Percentiles rank a stretch among this genome's conserved stretches.
phyloP scores from a whole-genome alignment of 2,888 invertebrate genomes.

The Seladonia tumulorum region DNA sequence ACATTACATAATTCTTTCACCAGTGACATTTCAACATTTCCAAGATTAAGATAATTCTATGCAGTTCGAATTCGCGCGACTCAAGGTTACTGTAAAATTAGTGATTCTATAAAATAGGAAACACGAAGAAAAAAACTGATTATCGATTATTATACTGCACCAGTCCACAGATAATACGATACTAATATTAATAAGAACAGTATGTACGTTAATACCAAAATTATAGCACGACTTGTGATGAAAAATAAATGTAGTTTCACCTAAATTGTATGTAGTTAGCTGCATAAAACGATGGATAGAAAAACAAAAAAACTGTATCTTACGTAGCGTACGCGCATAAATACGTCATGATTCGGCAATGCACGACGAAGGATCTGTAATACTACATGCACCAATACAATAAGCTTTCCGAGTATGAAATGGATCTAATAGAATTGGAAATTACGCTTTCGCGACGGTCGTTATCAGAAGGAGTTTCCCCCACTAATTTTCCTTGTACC shows the following conservation, averaged over 20 bases:
- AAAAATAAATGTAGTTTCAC: conserved; percentile 40
- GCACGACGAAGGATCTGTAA: conserved; percentile 39
- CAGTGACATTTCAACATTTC: not conserved
- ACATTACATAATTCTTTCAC: conserved; percentile 11
- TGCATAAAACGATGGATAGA: conserved; percentile 38
- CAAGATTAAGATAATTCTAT: not conserved
- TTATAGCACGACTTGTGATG: conserved; percentile 45
- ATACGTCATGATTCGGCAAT: conserved; percentile 24
- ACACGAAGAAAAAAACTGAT: conserved; percentile 17
- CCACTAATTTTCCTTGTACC: conserved; percentile 20
- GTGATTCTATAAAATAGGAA: conserved; percentile 11
- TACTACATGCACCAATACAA: conserved; percentile 59
- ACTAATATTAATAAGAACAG: conserved; percentile 38
- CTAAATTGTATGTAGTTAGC: conserved; percentile 34
- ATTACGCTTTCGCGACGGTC: conserved; percentile 32
- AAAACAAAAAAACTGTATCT: conserved; percentile 28
- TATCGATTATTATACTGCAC: conserved; percentile 41
- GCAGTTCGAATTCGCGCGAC: not conserved
- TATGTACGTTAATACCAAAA: conserved; percentile 32
- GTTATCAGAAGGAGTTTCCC: conserved; percentile 12
- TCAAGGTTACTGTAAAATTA: conserved; percentile 25
- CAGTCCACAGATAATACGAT: conserved; percentile 34
- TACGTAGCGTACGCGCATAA: conserved; percentile 22
- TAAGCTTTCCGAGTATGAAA: conserved; percentile 22
- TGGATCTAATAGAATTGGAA: conserved; percentile 45